Percentiles rank a stretch among this genome's conserved stretches.
These are phyloP conservation scores for Liasis olivaceus DNA, from an alignment of 2,797 vertebrate species.

Conservation along the genomic window DNA sequence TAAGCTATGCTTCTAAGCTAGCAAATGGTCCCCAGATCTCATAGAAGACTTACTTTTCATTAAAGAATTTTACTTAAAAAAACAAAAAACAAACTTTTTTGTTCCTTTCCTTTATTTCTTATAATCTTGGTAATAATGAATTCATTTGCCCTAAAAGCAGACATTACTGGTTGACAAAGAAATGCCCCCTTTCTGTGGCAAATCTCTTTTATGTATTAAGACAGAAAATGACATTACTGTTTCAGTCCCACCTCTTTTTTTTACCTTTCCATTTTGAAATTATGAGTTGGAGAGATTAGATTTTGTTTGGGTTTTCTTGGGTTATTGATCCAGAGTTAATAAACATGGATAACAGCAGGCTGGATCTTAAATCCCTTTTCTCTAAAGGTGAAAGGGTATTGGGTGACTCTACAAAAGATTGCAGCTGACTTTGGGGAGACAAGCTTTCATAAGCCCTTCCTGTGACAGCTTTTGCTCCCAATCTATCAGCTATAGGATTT, in stretches of 20 bases:
- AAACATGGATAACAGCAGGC: neutral
- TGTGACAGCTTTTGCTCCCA: neutral
- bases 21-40: neutral
- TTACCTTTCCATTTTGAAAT: slow-evolving; percentile 43
- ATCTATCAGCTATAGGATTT: neutral
- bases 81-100: neutral
- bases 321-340: slow-evolving; percentile 21
- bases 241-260: slow-evolving; percentile 26
- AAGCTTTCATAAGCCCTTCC: neutral
- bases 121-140: slow-evolving; percentile 51
- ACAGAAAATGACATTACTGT: slow-evolving; percentile 46
- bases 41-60: slow-evolving; percentile 33
- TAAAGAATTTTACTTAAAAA: slow-evolving; percentile 14
- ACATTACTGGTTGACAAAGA: slow-evolving; percentile 54
- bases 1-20: no score
- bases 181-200: slow-evolving; percentile 49
- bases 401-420: neutral
- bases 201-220: slow-evolving; percentile 52
- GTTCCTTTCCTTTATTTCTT: slow-evolving; percentile 34
- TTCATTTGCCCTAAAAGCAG: slow-evolving; percentile 57
- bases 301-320: slow-evolving; percentile 12
- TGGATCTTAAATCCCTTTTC: neutral
- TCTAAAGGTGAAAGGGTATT: neutral
- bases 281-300: slow-evolving; percentile 13
- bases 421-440: neutral